phyloP scores from a whole-genome alignment of 2,888 invertebrate genomes.

The Matsumyia berberina region DNA sequence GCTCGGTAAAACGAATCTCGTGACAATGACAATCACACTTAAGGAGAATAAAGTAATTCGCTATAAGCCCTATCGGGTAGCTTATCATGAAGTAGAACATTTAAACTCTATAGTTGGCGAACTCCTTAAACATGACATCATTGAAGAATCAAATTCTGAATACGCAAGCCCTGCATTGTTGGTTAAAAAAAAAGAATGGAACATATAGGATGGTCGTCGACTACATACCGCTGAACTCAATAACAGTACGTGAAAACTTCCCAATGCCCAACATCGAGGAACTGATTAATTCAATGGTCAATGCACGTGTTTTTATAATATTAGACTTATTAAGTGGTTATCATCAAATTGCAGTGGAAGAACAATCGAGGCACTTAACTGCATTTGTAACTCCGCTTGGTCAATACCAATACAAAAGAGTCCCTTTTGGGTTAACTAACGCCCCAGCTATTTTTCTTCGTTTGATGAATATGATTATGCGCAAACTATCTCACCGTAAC shows the following conservation, averaged over 20 bases:
- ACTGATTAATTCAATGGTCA: conserved; percentile 1
- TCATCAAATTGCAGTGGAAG: conserved; percentile 15
- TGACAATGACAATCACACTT: conserved; percentile 11
- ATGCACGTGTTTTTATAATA: conserved; percentile 2
- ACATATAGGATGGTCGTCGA: conserved; percentile 13
- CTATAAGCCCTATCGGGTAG: conserved; percentile 19
- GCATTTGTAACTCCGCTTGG: conserved; percentile 22
- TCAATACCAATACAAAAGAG: conserved; percentile 22
- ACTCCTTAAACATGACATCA: conserved; percentile 23
- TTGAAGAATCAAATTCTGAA: conserved; percentile 18
- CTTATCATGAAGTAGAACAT: conserved; percentile 6
- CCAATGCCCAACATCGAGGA: conserved; percentile 22
- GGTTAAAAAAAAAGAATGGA: conserved; percentile 7
- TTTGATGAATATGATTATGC: background rate
- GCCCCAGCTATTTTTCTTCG: conserved; percentile 1
- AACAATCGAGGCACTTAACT: conserved; percentile 14
- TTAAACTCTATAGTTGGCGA: conserved; percentile 3
- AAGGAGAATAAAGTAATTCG: conserved; percentile 13
- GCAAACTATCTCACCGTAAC: background rate
- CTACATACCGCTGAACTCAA: conserved; percentile 11
- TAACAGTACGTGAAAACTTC: conserved; percentile 14
- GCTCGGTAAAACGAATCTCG: conserved; percentile 28
- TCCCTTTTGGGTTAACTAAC: conserved; percentile 22
- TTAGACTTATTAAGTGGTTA: conserved; percentile 24
- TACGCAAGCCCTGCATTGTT: conserved; percentile 20